A percentile compares a stretch with the other conserved stretches of the same genome.
These are phyloP conservation scores for Cirrhinus molitorella DNA, from an alignment of 2,797 vertebrate species.

Conservation along the genomic window DNA sequence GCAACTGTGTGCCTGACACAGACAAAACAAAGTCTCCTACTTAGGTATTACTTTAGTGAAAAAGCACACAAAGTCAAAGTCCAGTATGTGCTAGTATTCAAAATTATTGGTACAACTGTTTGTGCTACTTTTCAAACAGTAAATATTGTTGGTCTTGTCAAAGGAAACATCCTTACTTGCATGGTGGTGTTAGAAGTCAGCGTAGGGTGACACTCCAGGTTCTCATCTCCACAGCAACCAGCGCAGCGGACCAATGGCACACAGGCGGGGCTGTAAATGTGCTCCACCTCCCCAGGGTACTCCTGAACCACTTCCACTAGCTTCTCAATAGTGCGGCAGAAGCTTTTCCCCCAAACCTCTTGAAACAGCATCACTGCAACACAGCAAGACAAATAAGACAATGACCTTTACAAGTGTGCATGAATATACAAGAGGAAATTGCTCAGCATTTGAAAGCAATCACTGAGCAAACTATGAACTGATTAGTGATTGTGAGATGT, in stretches of 20 bases:
- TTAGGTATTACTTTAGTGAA: not conserved
- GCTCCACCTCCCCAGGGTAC: constrained; percentile 89
- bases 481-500: not conserved
- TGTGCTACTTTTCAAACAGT: not conserved
- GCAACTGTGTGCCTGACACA: not conserved
- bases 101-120: not conserved
- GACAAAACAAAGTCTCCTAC: not conserved
- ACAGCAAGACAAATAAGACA: constrained; percentile 33
- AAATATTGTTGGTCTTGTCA: not conserved
- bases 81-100: not conserved
- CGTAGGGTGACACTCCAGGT: constrained; percentile 87
- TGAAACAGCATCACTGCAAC: constrained; percentile 87
- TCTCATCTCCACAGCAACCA: constrained; percentile 93
- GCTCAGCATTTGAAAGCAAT: not conserved
- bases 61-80: not conserved
- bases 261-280: constrained; percentile 92
- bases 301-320: constrained; percentile 89
- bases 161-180: constrained; percentile 80
- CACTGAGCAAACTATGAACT: not conserved
- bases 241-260: constrained; percentile 90
- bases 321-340: constrained; percentile 91
- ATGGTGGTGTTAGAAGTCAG: constrained; percentile 87
- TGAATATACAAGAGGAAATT: not conserved
- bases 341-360: constrained; percentile 93
- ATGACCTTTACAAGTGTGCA: not conserved